These are phyloP conservation scores for Camelus dromedarius DNA, from an alignment of 2,113 vertebrate genomes.

Conservation along the genomic window DNA sequence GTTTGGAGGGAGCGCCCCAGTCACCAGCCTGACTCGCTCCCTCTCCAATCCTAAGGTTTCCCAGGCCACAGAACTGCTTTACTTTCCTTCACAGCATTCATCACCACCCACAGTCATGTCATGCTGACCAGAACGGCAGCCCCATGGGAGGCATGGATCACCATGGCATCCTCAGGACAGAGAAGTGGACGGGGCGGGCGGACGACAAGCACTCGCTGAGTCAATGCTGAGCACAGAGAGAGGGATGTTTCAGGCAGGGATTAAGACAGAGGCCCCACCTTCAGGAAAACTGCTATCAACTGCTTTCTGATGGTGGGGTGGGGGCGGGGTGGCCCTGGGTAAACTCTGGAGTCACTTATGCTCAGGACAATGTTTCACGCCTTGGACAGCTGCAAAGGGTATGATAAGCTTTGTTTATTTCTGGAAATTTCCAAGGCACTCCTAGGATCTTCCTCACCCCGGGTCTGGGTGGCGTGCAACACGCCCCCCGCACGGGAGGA, in stretches of 20 bases:
- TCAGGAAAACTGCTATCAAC: fast-evolving
- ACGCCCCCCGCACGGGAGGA: fast-evolving
- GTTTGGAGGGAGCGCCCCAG: not conserved
- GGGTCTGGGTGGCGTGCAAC: not conserved
- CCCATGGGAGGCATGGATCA: fast-evolving
- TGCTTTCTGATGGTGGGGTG: not conserved
- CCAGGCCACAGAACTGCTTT: fast-evolving
- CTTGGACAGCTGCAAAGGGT: not conserved
- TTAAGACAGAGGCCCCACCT: fast-evolving
- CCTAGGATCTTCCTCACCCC: not conserved
- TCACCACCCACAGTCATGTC: too few relatives aligned
- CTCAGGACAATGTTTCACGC: not conserved
- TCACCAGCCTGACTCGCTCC: not conserved
- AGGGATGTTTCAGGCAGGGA: not conserved
- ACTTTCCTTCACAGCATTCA: not conserved
- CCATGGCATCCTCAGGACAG: not conserved
- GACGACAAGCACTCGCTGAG: fast-evolving
- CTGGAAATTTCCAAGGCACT: not conserved
- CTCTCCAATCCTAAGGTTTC: not conserved
- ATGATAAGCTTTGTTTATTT: too few relatives aligned
- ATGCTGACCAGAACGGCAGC: not conserved
- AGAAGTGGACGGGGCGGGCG: fast-evolving
- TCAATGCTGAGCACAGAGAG: not conserved
- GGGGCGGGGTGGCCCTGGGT: not conserved
- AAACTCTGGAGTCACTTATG: fast-evolving